Conservation (phyloP, 1,140 invertebrate genomes). For the Chymomyza costata region DNA sequence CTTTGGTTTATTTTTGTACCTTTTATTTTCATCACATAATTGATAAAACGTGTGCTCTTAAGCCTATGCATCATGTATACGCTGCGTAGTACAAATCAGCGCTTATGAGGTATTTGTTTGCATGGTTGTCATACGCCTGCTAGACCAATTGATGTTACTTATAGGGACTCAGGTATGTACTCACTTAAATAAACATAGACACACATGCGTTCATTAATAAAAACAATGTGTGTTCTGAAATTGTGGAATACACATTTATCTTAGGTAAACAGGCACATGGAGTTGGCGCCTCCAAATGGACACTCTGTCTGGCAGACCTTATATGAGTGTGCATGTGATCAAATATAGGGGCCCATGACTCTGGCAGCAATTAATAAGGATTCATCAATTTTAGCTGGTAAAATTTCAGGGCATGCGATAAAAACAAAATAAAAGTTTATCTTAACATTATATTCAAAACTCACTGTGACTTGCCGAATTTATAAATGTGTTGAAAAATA, state of each 20-base stretch:
- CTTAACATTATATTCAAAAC: conserved; percentile 30
- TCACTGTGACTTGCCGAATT: conserved; percentile 5
- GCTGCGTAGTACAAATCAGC: conserved; percentile 17
- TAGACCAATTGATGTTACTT: no score
- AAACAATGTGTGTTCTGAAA: no score
- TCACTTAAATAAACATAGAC: no score
- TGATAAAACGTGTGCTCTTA: background rate
- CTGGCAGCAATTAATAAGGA: conserved; percentile 50
- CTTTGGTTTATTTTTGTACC: no score
- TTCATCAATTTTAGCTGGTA: conserved; percentile 44
- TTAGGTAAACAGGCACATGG: background rate
- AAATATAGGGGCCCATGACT: conserved; percentile 5
- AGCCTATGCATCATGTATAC: conserved; percentile 34
- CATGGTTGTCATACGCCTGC: no score
- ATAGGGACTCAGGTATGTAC: no score
- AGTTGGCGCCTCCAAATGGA: no score
- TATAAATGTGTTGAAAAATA: background rate
- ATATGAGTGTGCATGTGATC: background rate
- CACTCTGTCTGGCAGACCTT: no score
- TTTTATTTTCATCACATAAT: no score
- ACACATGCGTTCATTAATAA: no score
- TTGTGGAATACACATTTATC: no score
- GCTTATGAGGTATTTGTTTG: background rate
- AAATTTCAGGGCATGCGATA: conserved; percentile 11
- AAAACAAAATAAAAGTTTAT: conserved; percentile 24